Evolutionary conservation across 1,140 invertebrate genomes (phyloP).

Genomic region (Microplitis mediator): DNA sequence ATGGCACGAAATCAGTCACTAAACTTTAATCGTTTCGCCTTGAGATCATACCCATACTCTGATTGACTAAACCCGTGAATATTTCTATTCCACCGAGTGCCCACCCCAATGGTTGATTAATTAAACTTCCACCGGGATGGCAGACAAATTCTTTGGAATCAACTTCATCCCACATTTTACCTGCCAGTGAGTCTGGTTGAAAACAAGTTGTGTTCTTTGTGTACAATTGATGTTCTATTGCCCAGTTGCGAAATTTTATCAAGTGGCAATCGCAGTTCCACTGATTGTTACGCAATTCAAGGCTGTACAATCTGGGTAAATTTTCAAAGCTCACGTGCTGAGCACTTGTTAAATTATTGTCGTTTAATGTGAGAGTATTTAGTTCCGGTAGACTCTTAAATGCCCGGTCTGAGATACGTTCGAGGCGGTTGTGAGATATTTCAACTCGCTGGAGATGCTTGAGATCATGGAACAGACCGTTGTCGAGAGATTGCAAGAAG

Average conservation of each 20-base stretch:
- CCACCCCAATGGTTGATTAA: too few species aligned
- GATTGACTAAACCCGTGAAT: too few species aligned
- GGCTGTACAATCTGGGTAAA: constrained; percentile 70
- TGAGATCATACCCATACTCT: too few species aligned
- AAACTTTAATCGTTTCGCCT: too few species aligned
- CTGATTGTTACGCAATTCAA: constrained; percentile 80
- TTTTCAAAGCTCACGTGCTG: constrained; percentile 66
- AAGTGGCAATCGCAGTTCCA: constrained; percentile 90
- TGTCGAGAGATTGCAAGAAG: constrained; percentile 71
- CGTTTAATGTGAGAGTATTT: constrained; percentile 70
- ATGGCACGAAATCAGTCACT: too few species aligned
- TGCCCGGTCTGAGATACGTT: constrained; percentile 71
- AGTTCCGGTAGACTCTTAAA: constrained; percentile 75
- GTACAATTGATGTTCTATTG: constrained; percentile 73
- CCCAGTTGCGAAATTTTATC: constrained; percentile 78
- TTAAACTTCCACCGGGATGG: constrained; percentile 59
- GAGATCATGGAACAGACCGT: constrained; percentile 77
- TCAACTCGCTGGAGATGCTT: constrained; percentile 76
- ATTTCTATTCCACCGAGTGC: too few species aligned
- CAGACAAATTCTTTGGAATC: constrained; percentile 82
- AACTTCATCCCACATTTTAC: constrained; percentile 75
- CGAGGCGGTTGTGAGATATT: constrained; percentile 75
- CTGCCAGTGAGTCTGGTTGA: constrained; percentile 70
- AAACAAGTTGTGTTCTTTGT: constrained; percentile 73
- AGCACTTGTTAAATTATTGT: constrained; percentile 75